Conservation (phyloP, 2,888 invertebrate genomes). For the Tetragonula carbonaria region DNA sequence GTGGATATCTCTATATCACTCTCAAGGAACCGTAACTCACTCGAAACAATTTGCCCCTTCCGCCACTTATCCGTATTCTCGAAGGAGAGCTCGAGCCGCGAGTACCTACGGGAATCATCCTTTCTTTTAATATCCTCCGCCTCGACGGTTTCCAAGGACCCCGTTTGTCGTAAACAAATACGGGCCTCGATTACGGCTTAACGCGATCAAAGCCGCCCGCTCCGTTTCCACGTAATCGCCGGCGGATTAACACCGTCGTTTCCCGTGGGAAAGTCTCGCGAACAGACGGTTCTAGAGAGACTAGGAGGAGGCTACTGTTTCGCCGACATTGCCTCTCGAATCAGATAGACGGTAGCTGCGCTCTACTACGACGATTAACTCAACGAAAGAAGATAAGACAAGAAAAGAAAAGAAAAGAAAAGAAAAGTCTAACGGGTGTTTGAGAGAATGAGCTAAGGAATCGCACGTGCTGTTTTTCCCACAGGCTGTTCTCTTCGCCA, state of each 20-base stretch:
- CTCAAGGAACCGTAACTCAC: neutral
- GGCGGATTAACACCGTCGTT: conserved; percentile 7
- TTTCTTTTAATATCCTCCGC: neutral
- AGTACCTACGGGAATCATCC: too few species aligned
- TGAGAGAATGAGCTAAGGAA: neutral
- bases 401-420: too few species aligned
- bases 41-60: neutral
- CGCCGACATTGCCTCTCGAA: neutral
- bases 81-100: too few species aligned
- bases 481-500: conserved; percentile 81
- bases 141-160: neutral
- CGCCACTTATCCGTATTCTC: neutral
- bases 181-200: neutral
- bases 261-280: conserved; percentile 28
- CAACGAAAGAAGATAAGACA: neutral
- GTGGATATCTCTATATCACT: neutral
- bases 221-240: conserved; percentile 1
- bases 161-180: neutral
- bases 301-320: neutral
- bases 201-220: conserved; percentile 4
- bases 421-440: too few species aligned
- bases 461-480: conserved; percentile 44
- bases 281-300: neutral
- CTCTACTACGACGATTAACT: conserved; percentile 5
- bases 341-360: neutral